Evolutionary conservation across 2,888 invertebrate species (phyloP), one percentile per base, ranked within the genome.

Genomic region (Philereme transversata): DNA sequence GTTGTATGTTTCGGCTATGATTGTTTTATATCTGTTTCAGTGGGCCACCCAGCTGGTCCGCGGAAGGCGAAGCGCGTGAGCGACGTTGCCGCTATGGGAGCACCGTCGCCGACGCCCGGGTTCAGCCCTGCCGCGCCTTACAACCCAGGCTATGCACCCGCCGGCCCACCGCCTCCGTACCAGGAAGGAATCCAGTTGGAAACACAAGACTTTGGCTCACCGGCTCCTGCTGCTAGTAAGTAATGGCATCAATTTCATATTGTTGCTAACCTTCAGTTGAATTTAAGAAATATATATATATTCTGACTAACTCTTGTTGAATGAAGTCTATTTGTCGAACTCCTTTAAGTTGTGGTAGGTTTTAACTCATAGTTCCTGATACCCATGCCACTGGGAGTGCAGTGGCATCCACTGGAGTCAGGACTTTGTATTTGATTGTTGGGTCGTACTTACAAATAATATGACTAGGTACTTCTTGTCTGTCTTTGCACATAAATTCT

Each of bases 51-150:
- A 5, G 86, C 89, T 5, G 91, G 90, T 36, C 83, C 88, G 48
- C 90, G 94, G 51, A 95, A 94, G 84, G 88, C 94, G 3, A 95
- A 95, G 82, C 89, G 95, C 51, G 95, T 96, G 9, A 95, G 94
- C 75, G 95, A 96, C 88, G 93, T 95, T 6, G 93, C 94, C 59
- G 94, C 95, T 0, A 93, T 96, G 94, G 96, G 94, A n/a, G 92
- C 81, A 4, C 92, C 93, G 8, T 83, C 90, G 0, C 89, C 93
- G 5, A 65, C 83, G 4, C 84, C 88, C 0, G 75, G 78, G 3
- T 90, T 77, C 65, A 81, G 67, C 59, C 88, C 93, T 5, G 67
- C 84, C 62, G 72, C 84, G 6, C 77, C 76, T 3, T 88, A 76
- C 57, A 77, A 71, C 38, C 75, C 85, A 9, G 82, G 79, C 0